These are phyloP conservation scores for Drosophila peninsularis DNA, from an alignment of 2,888 invertebrate genomes.

Conservation along the genomic window DNA sequence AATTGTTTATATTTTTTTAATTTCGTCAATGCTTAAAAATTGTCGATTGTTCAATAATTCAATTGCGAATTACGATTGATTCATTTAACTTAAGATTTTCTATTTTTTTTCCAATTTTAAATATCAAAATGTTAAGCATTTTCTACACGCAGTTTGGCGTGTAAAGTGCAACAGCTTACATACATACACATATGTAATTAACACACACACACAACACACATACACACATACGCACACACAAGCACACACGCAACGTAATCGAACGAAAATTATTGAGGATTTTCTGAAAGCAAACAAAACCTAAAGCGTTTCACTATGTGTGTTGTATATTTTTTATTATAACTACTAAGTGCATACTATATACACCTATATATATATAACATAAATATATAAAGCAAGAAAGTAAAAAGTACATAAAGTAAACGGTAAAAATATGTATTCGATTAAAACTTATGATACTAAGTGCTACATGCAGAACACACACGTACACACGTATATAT, in stretches of 20 bases:
- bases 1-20: conserved; percentile 14
- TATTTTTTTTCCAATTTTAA: neutral
- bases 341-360: conserved; percentile 47
- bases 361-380: conserved; percentile 1
- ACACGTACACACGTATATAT: conserved; percentile 12
- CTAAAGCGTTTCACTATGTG: conserved; percentile 74
- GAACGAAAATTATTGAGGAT: conserved; percentile 24
- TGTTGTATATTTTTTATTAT: conserved; percentile 67
- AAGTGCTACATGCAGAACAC: conserved; percentile 25
- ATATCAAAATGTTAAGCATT: conserved; percentile 48
- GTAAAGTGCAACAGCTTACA: conserved; percentile 46
- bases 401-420: conserved; percentile 28
- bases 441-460: conserved; percentile 9
- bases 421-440: conserved; percentile 14
- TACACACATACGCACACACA: conserved; percentile 20
- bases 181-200: conserved; percentile 36
- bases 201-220: conserved; percentile 10
- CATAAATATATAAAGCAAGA: conserved; percentile 2
- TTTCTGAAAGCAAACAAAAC: conserved; percentile 31
- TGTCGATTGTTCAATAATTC: conserved; percentile 37
- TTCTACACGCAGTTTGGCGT: conserved; percentile 61
- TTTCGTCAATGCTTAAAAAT: conserved; percentile 23
- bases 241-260: conserved; percentile 19
- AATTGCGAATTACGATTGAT: conserved; percentile 33
- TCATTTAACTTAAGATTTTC: conserved; percentile 18